Conservation (phyloP, 2,113 vertebrate species). For the Capra hircus region DNA sequence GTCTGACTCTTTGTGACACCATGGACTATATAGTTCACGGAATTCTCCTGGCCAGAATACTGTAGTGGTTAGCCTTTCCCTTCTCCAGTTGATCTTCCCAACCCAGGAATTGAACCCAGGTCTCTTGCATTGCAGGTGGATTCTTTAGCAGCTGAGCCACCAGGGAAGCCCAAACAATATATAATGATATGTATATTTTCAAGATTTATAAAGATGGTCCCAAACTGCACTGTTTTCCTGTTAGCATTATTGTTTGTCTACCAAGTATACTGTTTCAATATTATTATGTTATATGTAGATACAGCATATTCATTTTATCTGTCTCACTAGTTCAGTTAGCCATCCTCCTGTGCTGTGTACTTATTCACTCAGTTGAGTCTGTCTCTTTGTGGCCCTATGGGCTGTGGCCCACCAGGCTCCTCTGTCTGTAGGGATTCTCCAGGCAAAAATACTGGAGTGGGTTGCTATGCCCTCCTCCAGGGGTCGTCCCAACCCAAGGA, state of each 20-base stretch:
- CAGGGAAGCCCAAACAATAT: not conserved
- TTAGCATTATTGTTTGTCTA: not conserved
- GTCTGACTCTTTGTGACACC: not conserved
- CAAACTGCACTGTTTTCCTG: not conserved
- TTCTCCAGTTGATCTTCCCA: not conserved
- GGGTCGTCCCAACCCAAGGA: not conserved
- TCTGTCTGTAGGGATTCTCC: not conserved
- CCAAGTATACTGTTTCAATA: not conserved
- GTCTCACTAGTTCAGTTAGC: not conserved
- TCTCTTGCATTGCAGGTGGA: accelerated
- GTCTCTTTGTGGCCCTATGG: not conserved
- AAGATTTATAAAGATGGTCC: not conserved
- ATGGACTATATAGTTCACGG: not conserved
- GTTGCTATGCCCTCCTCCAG: not conserved
- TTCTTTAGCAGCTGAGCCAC: not conserved
- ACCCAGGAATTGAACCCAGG: not conserved
- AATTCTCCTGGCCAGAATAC: not conserved
- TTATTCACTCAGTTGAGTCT: not conserved
- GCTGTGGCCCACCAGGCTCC: not conserved
- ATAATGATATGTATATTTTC: not conserved
- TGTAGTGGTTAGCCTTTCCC: not conserved
- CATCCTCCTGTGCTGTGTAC: not conserved
- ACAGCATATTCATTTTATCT: not conserved
- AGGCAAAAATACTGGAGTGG: not conserved
- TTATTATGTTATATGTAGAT: not conserved